Base-by-base conservation (phyloP, 2,797 vertebrate genomes). In the Danio tinwini region DNA sequence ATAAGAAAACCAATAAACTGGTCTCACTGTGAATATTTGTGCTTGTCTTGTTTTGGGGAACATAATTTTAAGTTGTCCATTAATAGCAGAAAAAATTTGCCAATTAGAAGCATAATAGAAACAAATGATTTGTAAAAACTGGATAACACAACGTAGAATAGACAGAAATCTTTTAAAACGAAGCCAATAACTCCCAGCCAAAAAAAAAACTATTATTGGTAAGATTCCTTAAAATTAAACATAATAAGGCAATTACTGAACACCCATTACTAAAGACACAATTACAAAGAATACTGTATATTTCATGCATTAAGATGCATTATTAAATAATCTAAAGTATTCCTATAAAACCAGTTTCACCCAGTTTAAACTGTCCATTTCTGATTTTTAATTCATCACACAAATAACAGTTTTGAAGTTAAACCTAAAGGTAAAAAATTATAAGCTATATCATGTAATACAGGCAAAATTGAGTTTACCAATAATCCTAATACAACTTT, bases 1-100 rank as follows among this genome's bases (percentile, higher is more conserved):
- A 9, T 19, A 58, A 67, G 49, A 40, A 61, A 78, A 47, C 37
- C 6, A 78, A 70, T 78, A 78, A 78, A 78, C 13, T 37, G 67
- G 6, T 53, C 47, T 16, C 21, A 62, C 67, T 63, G 37, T 44
- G 44, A 14, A 42, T 49, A 21, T 16, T 9, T 50, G 72, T 52
- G 13, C 29, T 37, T 13, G 72, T 78, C 29, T 61, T 49, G 12
- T 12, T 39, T 42, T 42, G 11, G 29, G 29, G 29, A 29, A 9
- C 16, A 9, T 72, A 1, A 21, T 45, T 55, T 45, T 39, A 56
- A 19, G 12, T 56, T 14, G 5, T 44, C 6, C 19, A 10, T 58
- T 6, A 72, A 45, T 56, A 72, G 5, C 10, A 44, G 44, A 29
- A 29, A 29, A 29, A 3, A 29, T 29, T 29, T 29, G 29, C 3